Percentiles rank a stretch among this genome's conserved stretches.
Conservation (phyloP, 2,888 invertebrate genomes). For the Rhamnusium bicolor region DNA sequence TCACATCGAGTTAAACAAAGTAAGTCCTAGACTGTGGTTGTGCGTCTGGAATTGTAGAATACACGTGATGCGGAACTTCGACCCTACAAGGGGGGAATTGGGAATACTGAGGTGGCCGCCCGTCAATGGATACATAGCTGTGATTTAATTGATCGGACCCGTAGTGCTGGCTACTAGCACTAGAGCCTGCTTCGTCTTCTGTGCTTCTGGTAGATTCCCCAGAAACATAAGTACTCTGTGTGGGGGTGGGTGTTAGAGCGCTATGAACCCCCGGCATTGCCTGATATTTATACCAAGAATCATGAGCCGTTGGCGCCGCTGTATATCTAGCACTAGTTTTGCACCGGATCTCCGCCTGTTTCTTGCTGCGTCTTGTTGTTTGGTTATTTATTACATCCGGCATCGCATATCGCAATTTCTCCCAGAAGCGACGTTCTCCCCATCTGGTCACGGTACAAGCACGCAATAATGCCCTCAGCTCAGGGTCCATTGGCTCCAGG, state of each 20-base stretch:
- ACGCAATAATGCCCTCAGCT: constrained; percentile 81
- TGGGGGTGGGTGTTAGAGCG: constrained; percentile 75
- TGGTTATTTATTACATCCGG: constrained; percentile 81
- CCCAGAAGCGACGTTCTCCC: constrained; percentile 89
- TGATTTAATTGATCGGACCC: constrained; percentile 79
- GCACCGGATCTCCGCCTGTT: constrained; percentile 74
- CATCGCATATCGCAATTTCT: constrained; percentile 83
- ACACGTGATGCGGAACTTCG: constrained; percentile 68
- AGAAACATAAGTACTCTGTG: constrained; percentile 76
- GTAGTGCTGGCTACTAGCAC: constrained; percentile 75
- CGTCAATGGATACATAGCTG: constrained; percentile 80
- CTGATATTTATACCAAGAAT: constrained; percentile 81
- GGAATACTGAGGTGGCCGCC: constrained; percentile 67
- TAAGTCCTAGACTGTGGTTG: constrained; percentile 70
- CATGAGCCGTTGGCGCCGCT: constrained; percentile 81
- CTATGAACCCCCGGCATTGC: constrained; percentile 75
- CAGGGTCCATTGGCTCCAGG: constrained; percentile 82
- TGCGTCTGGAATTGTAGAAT: constrained; percentile 70
- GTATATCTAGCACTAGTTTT: constrained; percentile 78
- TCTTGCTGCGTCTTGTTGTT: constrained; percentile 73
- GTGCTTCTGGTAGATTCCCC: constrained; percentile 73
- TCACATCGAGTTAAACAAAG: constrained; percentile 65
- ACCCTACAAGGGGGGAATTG: constrained; percentile 64
- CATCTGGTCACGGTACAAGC: constrained; percentile 82
- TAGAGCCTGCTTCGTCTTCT: constrained; percentile 74